Evolutionary conservation across 2,888 invertebrate species (phyloP).

Genomic region (Netelia virgata): DNA sequence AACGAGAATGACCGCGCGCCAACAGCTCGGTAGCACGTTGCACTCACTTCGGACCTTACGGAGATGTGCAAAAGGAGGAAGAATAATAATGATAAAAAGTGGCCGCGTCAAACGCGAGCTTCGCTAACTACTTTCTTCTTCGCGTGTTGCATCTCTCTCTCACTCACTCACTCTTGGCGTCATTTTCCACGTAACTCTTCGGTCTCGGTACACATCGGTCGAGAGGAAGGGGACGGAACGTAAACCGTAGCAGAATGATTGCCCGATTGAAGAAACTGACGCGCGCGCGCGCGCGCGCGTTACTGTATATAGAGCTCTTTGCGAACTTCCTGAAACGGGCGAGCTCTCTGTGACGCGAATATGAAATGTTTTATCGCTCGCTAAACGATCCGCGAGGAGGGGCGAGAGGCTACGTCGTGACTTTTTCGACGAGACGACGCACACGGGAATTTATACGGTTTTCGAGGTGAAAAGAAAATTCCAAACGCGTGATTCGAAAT

Average conservation of each 20-base stretch:
- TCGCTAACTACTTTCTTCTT: slow-evolving; percentile 59
- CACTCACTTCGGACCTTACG: slow-evolving; percentile 47
- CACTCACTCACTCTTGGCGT: slow-evolving; percentile 5
- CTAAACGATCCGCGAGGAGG: neutral
- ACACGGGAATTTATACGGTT: too few relatives aligned
- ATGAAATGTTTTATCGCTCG: slow-evolving; percentile 2
- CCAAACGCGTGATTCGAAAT: too few relatives aligned
- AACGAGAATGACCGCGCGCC: slow-evolving; percentile 53
- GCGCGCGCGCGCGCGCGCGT: neutral
- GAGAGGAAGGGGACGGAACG: neutral
- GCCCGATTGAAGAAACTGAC: slow-evolving; percentile 24
- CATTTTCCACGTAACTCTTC: slow-evolving; percentile 24
- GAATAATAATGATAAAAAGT: slow-evolving; percentile 29
- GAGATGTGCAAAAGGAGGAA: slow-evolving; percentile 27
- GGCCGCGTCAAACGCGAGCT: slow-evolving; percentile 33
- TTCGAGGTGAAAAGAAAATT: too few relatives aligned
- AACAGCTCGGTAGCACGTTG: slow-evolving; percentile 65
- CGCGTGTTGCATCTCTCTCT: neutral
- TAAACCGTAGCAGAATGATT: slow-evolving; percentile 12
- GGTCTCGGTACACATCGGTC: slow-evolving; percentile 9
- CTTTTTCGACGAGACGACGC: too few relatives aligned
- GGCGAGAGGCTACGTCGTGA: too few relatives aligned
- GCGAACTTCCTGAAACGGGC: slow-evolving; percentile 37
- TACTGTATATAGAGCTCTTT: slow-evolving; percentile 29
- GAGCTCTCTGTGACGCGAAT: slow-evolving; percentile 8